phyloP scores from a whole-genome alignment of 2,888 invertebrate genomes.

The Antitype chi region DNA sequence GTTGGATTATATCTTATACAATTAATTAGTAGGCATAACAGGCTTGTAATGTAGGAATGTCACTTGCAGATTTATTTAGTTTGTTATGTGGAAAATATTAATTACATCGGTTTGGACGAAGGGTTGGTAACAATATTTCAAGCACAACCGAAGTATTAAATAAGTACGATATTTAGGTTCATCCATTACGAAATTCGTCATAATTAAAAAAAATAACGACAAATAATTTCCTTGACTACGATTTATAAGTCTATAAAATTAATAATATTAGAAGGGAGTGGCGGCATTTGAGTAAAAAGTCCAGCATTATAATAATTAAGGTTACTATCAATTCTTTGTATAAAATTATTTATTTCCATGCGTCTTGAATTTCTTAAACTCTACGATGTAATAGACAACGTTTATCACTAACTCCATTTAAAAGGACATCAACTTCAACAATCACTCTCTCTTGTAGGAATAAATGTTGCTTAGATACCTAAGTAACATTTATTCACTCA shows the following conservation, averaged over 20 bases:
- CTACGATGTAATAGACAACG: conserved; percentile 67
- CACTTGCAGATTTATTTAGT: conserved; percentile 34
- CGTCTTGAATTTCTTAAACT: conserved; percentile 66
- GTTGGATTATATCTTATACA: conserved; percentile 14
- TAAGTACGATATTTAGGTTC: conserved; percentile 58
- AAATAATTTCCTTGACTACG: conserved; percentile 63
- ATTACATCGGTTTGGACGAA: conserved; percentile 28
- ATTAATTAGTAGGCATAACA: conserved; percentile 28
- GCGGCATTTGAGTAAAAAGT: conserved; percentile 84
- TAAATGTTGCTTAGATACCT: conserved; percentile 45
- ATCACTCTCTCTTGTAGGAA: conserved; percentile 58
- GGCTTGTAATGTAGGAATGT: conserved; percentile 68
- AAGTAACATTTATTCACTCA: conserved; percentile 42
- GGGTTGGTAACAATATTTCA: conserved; percentile 61
- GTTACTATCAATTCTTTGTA: conserved; percentile 77
- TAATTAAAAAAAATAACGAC: conserved; percentile 59
- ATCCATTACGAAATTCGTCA: conserved; percentile 54
- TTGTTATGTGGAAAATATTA: conserved; percentile 33
- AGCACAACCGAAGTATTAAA: conserved; percentile 63
- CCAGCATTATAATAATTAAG: conserved; percentile 81
- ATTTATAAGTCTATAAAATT: conserved; percentile 71
- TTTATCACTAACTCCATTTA: conserved; percentile 60
- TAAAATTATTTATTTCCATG: conserved; percentile 75
- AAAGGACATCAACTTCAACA: conserved; percentile 63
- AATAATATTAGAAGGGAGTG: conserved; percentile 76